Percentiles rank a stretch among this genome's conserved stretches.
Conservation (phyloP, 1,140 invertebrate species). For the Apis cerana region DNA sequence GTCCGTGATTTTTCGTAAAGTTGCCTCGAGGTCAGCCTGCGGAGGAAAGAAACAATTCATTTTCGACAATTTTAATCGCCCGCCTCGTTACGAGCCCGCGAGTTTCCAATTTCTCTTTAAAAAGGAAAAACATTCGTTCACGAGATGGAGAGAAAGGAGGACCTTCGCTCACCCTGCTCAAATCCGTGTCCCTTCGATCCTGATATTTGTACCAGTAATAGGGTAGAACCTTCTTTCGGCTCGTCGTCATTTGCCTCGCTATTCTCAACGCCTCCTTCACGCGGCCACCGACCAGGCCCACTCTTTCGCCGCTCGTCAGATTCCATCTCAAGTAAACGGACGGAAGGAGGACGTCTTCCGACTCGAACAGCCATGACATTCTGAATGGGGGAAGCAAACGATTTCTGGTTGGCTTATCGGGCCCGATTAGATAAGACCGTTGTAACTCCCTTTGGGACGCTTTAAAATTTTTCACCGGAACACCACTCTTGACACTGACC, state of each 20-base stretch:
- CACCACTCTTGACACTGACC: conserved; percentile 52
- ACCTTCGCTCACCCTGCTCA: conserved; percentile 82
- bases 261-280: conserved; percentile 84
- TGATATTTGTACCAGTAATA: conserved; percentile 89
- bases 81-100: too few relatives aligned
- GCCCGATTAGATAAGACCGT: conserved; percentile 53
- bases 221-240: conserved; percentile 79
- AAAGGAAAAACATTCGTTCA: too few relatives aligned
- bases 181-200: conserved; percentile 81
- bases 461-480: conserved; percentile 26
- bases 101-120: too few relatives aligned
- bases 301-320: conserved; percentile 71
- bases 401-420: conserved; percentile 31
- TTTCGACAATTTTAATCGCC: neutral
- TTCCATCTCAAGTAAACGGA: conserved; percentile 85
- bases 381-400: conserved; percentile 79
- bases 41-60: conserved; percentile 40
- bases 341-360: conserved; percentile 83
- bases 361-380: conserved; percentile 86
- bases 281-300: conserved; percentile 83
- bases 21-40: conserved; percentile 83
- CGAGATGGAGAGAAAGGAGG: too few relatives aligned
- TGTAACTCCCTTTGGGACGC: conserved; percentile 6
- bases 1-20: conserved; percentile 81
- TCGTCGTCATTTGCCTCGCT: conserved; percentile 65